phyloP scores from a whole-genome alignment of 2,113 vertebrate genomes.

The Rhipidura dahli region DNA sequence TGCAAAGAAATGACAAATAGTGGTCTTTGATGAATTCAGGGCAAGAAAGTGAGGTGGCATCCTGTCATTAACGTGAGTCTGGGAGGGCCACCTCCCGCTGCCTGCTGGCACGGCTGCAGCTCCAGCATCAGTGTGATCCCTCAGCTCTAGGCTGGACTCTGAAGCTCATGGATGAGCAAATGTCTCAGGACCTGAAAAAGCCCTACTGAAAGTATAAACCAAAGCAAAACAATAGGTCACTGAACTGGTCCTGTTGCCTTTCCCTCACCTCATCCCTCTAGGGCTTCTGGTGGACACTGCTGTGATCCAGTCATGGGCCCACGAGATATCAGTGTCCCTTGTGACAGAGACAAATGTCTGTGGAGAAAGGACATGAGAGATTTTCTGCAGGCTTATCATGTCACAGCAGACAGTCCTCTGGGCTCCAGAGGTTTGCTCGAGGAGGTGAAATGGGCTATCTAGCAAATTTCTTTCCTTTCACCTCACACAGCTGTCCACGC shows the following conservation, averaged over 20 bases:
- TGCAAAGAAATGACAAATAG: neutral
- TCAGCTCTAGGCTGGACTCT: neutral
- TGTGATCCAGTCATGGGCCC: neutral
- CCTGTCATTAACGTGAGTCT: neutral
- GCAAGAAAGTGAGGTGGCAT: fast-evolving
- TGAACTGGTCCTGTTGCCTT: neutral
- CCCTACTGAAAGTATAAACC: neutral
- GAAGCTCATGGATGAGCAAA: neutral
- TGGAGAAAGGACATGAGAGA: neutral
- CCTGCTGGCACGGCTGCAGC: neutral
- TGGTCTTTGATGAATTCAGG: neutral
- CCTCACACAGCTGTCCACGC: neutral
- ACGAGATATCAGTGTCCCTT: neutral
- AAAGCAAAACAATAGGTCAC: neutral
- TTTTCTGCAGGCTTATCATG: neutral
- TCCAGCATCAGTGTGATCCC: neutral
- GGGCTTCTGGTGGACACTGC: neutral
- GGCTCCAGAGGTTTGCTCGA: neutral
- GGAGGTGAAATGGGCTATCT: neutral
- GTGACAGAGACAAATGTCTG: neutral
- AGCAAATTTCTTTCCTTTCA: neutral
- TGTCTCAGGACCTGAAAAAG: neutral
- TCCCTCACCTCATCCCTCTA: neutral
- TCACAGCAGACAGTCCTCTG: neutral
- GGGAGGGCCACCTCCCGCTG: fast-evolving